Evolutionary conservation across 2,888 invertebrate species (phyloP).

Genomic region (Synanthedon formicaeformis): DNA sequence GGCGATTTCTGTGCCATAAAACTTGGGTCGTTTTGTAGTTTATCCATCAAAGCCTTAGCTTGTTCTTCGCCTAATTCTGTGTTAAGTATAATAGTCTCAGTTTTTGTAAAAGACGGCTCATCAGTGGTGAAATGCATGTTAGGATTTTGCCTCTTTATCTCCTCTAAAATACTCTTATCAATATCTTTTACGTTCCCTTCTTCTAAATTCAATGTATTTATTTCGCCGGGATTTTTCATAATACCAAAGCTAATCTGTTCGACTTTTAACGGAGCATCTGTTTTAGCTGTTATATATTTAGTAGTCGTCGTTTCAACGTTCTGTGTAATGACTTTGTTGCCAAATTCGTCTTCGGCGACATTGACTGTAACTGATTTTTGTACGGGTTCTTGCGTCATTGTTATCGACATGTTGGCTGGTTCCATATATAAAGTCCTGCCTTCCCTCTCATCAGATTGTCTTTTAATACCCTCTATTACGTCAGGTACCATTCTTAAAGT

Average conservation of each 20-base stretch:
- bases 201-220: conserved; percentile 48
- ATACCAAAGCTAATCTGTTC: conserved; percentile 63
- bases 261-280: conserved; percentile 57
- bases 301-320: conserved; percentile 58
- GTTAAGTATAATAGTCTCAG: conserved; percentile 68
- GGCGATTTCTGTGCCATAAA: conserved; percentile 59
- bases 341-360: conserved; percentile 60
- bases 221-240: conserved; percentile 43
- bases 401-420: conserved; percentile 52
- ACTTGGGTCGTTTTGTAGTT: conserved; percentile 56
- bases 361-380: conserved; percentile 65
- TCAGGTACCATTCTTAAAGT: conserved; percentile 49
- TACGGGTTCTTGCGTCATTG: conserved; percentile 60
- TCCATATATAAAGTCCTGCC: conserved; percentile 57
- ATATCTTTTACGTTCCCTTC: conserved; percentile 56
- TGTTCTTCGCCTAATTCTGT: conserved; percentile 57
- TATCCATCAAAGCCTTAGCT: conserved; percentile 57
- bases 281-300: conserved; percentile 47
- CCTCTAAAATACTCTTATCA: conserved; percentile 49
- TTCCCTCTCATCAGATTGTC: conserved; percentile 42
- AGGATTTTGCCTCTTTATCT: conserved; percentile 59
- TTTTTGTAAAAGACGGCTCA: conserved; percentile 58
- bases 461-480: conserved; percentile 54
- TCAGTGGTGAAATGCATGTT: conserved; percentile 58
- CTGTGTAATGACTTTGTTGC: conserved; percentile 62